Percentiles rank a stretch among this genome's conserved stretches.
These are phyloP conservation scores for Huso huso DNA, from an alignment of 2,797 vertebrate species.

Conservation along the genomic window DNA sequence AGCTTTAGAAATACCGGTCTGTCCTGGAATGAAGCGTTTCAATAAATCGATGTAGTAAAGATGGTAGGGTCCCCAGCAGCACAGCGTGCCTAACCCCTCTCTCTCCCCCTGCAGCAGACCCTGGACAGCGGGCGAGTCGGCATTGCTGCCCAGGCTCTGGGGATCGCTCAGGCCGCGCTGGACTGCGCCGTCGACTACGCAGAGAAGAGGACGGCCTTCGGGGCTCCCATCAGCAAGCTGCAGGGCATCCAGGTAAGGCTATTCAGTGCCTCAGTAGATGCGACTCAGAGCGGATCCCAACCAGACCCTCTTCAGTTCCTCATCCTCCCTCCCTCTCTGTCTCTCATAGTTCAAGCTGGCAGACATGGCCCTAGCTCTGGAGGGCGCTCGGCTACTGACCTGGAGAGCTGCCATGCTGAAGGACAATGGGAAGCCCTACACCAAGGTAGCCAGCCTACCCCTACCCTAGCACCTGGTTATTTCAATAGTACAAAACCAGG, in stretches of 20 bases:
- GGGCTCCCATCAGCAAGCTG: conserved; percentile 76
- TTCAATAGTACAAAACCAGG: too few species aligned
- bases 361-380: conserved; percentile 84
- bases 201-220: conserved; percentile 79
- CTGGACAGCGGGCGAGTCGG: conserved; percentile 89
- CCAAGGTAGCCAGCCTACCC: conserved; percentile 61
- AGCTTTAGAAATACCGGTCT: too few species aligned
- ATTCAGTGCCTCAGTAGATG: too few species aligned
- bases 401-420: conserved; percentile 82
- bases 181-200: conserved; percentile 90
- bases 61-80: too few species aligned
- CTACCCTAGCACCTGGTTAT: background rate
- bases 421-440: conserved; percentile 76
- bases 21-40: too few species aligned
- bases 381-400: conserved; percentile 85
- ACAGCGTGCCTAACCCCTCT: too few species aligned
- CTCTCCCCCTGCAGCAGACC: conserved; percentile 69
- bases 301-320: background rate
- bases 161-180: conserved; percentile 85
- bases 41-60: too few species aligned
- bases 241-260: conserved; percentile 82
- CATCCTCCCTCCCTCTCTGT: background rate
- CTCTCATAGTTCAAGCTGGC: conserved; percentile 82
- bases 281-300: too few species aligned
- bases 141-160: conserved; percentile 85